Conservation (phyloP, 2,888 invertebrate species). For the Zonitis immaculata region DNA sequence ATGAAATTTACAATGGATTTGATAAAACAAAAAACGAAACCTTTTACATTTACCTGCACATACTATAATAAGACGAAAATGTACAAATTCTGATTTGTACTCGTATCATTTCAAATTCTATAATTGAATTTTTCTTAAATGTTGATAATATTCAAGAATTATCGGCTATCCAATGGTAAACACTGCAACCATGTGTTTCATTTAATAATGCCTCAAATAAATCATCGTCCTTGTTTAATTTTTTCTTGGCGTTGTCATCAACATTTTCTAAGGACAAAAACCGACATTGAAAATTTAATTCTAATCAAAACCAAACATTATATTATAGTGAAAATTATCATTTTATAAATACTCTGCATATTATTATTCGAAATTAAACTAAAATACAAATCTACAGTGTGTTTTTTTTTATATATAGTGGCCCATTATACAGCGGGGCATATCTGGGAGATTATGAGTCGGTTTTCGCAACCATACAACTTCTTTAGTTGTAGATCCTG, state of each 20-base stretch:
- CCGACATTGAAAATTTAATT: not conserved
- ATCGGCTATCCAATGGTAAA: constrained; percentile 54
- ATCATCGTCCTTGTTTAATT: constrained; percentile 22
- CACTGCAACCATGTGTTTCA: constrained; percentile 61
- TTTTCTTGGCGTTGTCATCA: constrained; percentile 47
- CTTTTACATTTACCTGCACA: too few relatives aligned
- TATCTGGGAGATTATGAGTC: constrained; percentile 53
- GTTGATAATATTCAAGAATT: not conserved
- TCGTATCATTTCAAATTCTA: not conserved
- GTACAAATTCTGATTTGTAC: not conserved
- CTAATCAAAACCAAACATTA: too few relatives aligned
- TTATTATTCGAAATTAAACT: constrained; percentile 1
- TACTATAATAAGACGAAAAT: not conserved
- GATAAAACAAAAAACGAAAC: not conserved
- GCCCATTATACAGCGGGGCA: constrained; percentile 61
- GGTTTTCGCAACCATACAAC: constrained; percentile 33
- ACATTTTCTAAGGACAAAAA: constrained; percentile 49
- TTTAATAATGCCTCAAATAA: constrained; percentile 55
- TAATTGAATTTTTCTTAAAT: constrained; percentile 7
- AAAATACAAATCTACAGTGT: constrained; percentile 4
- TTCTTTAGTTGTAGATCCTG: constrained; percentile 9
- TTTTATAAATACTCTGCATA: constrained; percentile 9
- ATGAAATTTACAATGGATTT: constrained; percentile 8
- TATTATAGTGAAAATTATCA: not conserved
- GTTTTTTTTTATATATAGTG: constrained; percentile 53